Percentiles rank a stretch among this genome's conserved stretches.
These are phyloP conservation scores for Pholis gunnellus DNA, from an alignment of 2,113 vertebrate genomes.

Conservation along the genomic window DNA sequence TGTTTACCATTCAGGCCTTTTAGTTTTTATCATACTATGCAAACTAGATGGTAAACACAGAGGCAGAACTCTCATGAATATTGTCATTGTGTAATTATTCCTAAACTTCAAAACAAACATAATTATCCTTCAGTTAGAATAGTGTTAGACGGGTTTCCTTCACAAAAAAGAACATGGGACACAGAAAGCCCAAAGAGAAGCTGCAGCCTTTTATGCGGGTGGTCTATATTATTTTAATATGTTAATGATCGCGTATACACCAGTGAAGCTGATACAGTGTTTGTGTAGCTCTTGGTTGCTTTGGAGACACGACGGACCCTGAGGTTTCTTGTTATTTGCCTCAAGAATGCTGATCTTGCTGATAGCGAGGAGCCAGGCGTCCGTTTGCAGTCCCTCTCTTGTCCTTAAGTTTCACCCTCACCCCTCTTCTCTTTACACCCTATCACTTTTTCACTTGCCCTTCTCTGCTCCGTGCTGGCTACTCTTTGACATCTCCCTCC, in stretches of 20 bases:
- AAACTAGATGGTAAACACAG: background rate
- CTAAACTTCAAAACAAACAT: background rate
- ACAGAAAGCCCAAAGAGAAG: background rate
- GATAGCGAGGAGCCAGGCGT: constrained; percentile 49
- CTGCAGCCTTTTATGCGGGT: background rate
- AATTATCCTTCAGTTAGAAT: background rate
- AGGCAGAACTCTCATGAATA: background rate
- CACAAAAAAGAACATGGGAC: background rate
- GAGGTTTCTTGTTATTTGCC: constrained; percentile 32
- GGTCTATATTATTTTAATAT: background rate
- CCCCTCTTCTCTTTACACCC: constrained; percentile 23
- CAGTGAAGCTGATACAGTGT: background rate
- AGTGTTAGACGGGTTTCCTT: background rate
- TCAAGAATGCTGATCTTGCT: constrained; percentile 64
- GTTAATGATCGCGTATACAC: background rate
- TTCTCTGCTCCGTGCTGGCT: background rate
- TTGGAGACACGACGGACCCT: constrained; percentile 3
- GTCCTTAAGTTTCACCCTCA: constrained; percentile 55
- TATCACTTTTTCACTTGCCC: constrained; percentile 36
- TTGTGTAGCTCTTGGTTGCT: background rate
- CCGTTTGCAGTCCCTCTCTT: constrained; percentile 49
- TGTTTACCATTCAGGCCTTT: background rate
- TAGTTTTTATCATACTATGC: background rate
- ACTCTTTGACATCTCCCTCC: background rate
- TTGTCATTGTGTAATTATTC: background rate